phyloP scores from a whole-genome alignment of 64 coral and sea anemone genomes.

The Actinia equina region DNA sequence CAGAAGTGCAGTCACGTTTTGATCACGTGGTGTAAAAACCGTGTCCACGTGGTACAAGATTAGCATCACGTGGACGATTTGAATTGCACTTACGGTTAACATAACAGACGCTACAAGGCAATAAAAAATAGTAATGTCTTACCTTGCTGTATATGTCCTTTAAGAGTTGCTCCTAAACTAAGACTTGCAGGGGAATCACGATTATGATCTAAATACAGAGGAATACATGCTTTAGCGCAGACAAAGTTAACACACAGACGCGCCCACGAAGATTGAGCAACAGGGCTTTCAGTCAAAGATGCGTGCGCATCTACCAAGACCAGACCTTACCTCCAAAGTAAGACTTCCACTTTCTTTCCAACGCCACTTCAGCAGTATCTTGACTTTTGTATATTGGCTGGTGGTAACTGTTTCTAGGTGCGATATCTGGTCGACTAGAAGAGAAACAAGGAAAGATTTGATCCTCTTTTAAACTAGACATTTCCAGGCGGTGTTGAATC shows the following conservation, averaged over 20 bases:
- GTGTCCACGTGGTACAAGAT: too few species aligned
- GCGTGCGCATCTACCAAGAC: too few species aligned
- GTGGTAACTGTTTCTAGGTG: slow-evolving; percentile 8
- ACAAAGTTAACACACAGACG: too few species aligned
- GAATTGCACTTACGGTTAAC: too few species aligned
- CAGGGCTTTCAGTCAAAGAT: too few species aligned
- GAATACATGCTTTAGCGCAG: background rate
- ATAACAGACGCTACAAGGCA: too few species aligned
- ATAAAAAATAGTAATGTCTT: background rate
- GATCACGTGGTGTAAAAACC: too few species aligned
- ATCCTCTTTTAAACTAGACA: background rate
- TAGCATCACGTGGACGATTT: too few species aligned
- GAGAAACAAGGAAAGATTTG: background rate
- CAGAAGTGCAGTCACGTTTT: too few species aligned
- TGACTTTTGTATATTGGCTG: slow-evolving; percentile 40
- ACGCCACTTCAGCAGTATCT: slow-evolving; percentile 52
- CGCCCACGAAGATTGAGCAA: too few species aligned
- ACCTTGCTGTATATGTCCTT: slow-evolving; percentile 20
- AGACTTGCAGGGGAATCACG: slow-evolving; percentile 20
- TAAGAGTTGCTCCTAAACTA: slow-evolving; percentile 1
- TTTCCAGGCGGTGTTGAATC: too few species aligned
- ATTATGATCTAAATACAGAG: background rate
- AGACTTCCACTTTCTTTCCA: slow-evolving; percentile 81
- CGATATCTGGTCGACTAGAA: slow-evolving; percentile 30
- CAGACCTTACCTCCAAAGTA: slow-evolving; percentile 77